These are phyloP conservation scores for Halictus ligatus DNA, from an alignment of 2,888 invertebrate genomes.

Conservation along the genomic window DNA sequence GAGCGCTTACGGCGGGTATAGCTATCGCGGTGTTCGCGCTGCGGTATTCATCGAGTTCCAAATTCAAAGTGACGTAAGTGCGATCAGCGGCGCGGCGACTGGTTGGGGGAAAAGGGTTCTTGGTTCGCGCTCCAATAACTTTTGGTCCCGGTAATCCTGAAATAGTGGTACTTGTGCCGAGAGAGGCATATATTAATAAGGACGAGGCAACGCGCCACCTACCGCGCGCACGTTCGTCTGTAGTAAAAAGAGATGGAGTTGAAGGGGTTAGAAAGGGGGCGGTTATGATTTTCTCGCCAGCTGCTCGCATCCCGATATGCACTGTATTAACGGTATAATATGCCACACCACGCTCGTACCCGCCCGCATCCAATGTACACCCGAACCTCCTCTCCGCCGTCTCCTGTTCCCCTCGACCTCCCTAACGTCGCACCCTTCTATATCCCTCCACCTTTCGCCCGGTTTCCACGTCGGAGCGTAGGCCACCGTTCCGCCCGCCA, in stretches of 20 bases:
- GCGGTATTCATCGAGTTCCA: constrained; percentile 38
- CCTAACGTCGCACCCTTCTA: not conserved
- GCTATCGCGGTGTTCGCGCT: not conserved
- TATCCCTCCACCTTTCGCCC: not conserved
- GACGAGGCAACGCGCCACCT: constrained; percentile 45
- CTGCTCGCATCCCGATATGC: constrained; percentile 80
- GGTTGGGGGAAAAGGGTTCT: constrained; percentile 19
- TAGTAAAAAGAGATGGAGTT: constrained; percentile 42
- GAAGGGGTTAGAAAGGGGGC: constrained; percentile 42
- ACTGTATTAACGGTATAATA: constrained; percentile 82
- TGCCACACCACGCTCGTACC: constrained; percentile 77
- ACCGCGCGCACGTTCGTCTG: constrained; percentile 25
- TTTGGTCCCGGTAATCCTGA: constrained; percentile 72
- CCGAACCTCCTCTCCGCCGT: constrained; percentile 43
- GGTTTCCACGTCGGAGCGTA: constrained; percentile 29
- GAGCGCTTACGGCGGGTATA: not conserved
- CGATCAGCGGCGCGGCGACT: constrained; percentile 48
- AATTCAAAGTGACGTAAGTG: constrained; percentile 54
- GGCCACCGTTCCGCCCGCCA: constrained; percentile 48
- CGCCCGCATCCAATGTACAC: constrained; percentile 74
- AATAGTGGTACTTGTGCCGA: constrained; percentile 73
- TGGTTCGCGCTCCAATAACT: constrained; percentile 70
- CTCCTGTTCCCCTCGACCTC: not conserved
- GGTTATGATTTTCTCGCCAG: constrained; percentile 79
- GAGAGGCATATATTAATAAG: constrained; percentile 77